These are phyloP conservation scores for Hemicrepidius hirtus DNA, from an alignment of 2,888 invertebrate genomes.

Conservation along the genomic window DNA sequence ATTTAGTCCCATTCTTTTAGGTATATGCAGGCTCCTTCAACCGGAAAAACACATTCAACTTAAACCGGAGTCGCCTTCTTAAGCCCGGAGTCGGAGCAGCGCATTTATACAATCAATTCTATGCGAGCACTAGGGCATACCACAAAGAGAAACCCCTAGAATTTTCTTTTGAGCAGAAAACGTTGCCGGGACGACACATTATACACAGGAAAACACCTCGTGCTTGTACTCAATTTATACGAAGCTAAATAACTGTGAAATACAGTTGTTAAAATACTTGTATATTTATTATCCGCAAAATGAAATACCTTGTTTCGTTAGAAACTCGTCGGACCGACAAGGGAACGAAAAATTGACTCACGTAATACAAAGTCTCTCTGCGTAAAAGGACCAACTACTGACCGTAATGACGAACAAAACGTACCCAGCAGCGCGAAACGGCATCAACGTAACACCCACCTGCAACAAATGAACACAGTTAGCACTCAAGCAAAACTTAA, in stretches of 20 bases:
- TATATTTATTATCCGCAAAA: conserved; percentile 41
- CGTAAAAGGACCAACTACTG: conserved; percentile 52
- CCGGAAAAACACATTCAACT: conserved; percentile 61
- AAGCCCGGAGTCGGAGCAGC: conserved; percentile 39
- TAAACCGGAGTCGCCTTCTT: conserved; percentile 41
- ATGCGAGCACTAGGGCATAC: conserved; percentile 35
- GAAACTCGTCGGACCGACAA: conserved; percentile 7
- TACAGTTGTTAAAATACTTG: conserved; percentile 31
- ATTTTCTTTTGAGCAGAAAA: conserved; percentile 35
- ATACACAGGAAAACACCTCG: conserved; percentile 35
- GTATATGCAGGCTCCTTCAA: conserved; percentile 57
- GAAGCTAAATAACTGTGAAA: conserved; percentile 40
- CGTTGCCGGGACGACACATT: conserved; percentile 37
- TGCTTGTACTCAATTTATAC: conserved; percentile 33
- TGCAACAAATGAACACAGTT: conserved; percentile 43
- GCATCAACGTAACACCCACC: conserved; percentile 46
- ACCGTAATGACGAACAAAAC: conserved; percentile 50
- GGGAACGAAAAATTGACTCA: conserved; percentile 28
- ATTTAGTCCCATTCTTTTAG: conserved; percentile 62
- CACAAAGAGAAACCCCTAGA: conserved; percentile 45
- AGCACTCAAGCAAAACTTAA: conserved; percentile 16
- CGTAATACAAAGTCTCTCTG: conserved; percentile 28
- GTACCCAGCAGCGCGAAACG: conserved; percentile 40
- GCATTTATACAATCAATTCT: conserved; percentile 49
- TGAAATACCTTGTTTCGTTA: conserved; percentile 21